A percentile compares a stretch with the other conserved stretches of the same genome.
Evolutionary conservation across 2,888 invertebrate genomes (phyloP).

Genomic region (Fragum whitleyi): DNA sequence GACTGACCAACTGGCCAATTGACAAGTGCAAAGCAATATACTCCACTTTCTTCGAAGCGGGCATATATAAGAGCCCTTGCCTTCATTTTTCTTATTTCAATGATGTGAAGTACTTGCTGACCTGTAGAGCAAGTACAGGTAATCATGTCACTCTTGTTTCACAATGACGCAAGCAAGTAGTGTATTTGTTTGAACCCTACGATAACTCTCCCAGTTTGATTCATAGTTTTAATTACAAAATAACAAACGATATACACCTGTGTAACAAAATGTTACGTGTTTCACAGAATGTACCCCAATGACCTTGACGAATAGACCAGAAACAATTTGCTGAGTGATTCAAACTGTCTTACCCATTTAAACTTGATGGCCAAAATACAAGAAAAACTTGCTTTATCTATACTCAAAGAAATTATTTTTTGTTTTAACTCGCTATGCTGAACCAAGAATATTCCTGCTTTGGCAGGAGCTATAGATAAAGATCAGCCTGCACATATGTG

Average conservation of each 20-base stretch:
- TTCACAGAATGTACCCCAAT: background rate
- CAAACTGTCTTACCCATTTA: background rate
- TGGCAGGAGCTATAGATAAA: background rate
- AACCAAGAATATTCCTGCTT: background rate
- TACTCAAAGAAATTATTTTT: background rate
- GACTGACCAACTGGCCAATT: too few species aligned
- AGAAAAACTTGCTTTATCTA: background rate
- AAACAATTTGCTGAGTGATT: background rate
- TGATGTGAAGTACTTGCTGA: too few species aligned
- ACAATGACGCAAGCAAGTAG: too few species aligned
- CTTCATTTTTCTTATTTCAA: too few species aligned
- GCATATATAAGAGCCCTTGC: too few species aligned
- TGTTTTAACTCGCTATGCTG: too few species aligned
- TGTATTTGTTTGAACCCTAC: background rate
- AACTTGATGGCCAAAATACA: background rate
- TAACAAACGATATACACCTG: background rate
- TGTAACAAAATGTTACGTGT: background rate
- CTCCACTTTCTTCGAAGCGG: too few species aligned
- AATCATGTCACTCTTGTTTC: too few species aligned
- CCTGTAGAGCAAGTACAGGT: too few species aligned
- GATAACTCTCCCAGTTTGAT: background rate
- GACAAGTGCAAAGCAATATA: too few species aligned
- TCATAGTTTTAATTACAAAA: slow-evolving; percentile 4
- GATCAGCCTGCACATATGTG: background rate
- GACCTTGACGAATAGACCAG: background rate